Percentiles rank a stretch among this genome's conserved stretches.
Evolutionary conservation across 2,888 invertebrate genomes (phyloP).

Genomic region (Leptothorax acervorum): DNA sequence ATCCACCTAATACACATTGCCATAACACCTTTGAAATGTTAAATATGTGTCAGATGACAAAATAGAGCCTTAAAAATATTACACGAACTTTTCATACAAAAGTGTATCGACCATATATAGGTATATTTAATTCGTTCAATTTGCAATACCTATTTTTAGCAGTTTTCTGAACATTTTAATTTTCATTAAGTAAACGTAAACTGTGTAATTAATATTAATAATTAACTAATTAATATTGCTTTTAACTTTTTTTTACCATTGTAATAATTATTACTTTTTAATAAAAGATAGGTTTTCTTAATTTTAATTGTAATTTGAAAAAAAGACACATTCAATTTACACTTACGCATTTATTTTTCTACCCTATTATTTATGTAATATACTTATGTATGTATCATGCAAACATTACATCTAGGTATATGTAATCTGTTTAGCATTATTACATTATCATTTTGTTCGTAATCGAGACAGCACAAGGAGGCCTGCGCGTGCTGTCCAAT

Average conservation of each 20-base stretch:
- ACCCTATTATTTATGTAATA: neutral
- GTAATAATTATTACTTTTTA: neutral
- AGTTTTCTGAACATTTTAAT: neutral
- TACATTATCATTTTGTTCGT: conserved; percentile 28
- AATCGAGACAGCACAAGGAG: neutral
- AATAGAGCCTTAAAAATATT: neutral
- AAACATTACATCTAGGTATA: neutral
- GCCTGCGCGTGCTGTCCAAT: conserved; percentile 19
- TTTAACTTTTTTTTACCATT: neutral
- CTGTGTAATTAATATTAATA: neutral
- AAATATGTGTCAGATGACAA: neutral
- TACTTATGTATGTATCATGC: neutral
- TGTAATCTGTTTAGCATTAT: conserved; percentile 13
- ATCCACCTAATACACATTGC: conserved; percentile 61
- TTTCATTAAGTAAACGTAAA: neutral
- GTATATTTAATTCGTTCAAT: neutral
- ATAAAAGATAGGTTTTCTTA: neutral
- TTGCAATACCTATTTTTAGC: neutral
- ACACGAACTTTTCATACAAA: neutral
- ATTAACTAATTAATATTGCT: neutral
- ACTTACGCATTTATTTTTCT: neutral
- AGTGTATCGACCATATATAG: neutral
- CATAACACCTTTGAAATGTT: conserved; percentile 38
- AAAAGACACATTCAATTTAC: neutral
- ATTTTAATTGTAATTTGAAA: neutral